Evolutionary conservation across 2,888 invertebrate genomes (phyloP).

Genomic region (Drosophila eohydei): DNA sequence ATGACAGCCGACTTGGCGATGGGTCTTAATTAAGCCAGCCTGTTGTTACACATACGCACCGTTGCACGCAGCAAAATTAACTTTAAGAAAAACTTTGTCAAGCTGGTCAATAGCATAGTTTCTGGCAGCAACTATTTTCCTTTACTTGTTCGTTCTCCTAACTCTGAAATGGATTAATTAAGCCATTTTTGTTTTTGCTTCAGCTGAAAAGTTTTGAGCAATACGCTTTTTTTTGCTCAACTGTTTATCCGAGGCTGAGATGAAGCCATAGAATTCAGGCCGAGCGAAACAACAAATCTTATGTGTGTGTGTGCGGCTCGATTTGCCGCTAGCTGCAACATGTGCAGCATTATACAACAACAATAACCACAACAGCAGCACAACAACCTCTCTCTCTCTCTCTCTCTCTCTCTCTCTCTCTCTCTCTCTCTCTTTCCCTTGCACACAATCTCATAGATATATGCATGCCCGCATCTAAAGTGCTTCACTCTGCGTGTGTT

Average conservation of each 20-base stretch:
- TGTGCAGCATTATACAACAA: conserved; percentile 30
- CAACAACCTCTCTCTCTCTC: conserved; percentile 2
- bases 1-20: conserved; percentile 18
- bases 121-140: conserved; percentile 26
- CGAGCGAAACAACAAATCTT: conserved; percentile 8
- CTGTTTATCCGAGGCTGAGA: conserved; percentile 10
- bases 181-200: conserved; percentile 38
- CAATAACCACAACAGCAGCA: conserved; percentile 24
- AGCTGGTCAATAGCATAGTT: conserved; percentile 28
- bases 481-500: conserved; percentile 14
- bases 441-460: not conserved
- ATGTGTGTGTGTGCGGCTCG: conserved; percentile 30
- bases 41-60: conserved; percentile 65
- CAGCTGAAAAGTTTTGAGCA: conserved; percentile 21
- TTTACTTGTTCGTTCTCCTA: conserved; percentile 14
- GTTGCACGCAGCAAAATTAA: conserved; percentile 58
- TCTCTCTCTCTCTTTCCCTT: not conserved
- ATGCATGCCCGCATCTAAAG: conserved; percentile 7
- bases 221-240: conserved; percentile 4
- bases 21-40: conserved; percentile 62
- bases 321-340: conserved; percentile 48
- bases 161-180: conserved; percentile 64
- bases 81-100: conserved; percentile 32
- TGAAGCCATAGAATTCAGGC: conserved; percentile 19
- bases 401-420: not conserved